Conservation (phyloP, 2,113 vertebrate genomes). For the Hystrix cristata region DNA sequence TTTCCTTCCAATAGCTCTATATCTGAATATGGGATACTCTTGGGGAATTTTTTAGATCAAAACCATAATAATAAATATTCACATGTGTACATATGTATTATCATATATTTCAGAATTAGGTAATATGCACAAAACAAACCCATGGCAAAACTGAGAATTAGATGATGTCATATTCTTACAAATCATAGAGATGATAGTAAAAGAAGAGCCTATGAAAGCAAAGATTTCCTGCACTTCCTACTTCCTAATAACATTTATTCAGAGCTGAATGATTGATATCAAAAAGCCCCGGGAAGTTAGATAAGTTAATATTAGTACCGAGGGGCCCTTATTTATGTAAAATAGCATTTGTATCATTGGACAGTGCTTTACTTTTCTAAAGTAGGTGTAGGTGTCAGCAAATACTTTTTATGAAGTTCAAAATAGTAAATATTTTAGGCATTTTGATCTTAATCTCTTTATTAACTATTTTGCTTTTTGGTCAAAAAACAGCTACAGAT, state of each 20-base stretch:
- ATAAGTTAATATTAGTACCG: not conserved
- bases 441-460: not conserved
- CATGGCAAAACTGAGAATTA: not conserved
- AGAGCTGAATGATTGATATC: not conserved
- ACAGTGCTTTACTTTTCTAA: not conserved
- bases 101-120: not conserved
- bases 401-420: not conserved
- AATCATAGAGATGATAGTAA: not conserved
- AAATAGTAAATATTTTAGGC: not conserved
- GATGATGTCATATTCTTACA: not conserved
- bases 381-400: not conserved
- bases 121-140: not conserved
- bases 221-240: not conserved
- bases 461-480: not conserved
- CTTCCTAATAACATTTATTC: not conserved
- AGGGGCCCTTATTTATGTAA: not conserved
- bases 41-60: not conserved
- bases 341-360: not conserved
- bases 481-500: not conserved
- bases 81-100: not conserved
- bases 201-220: not conserved
- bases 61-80: not conserved
- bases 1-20: not conserved
- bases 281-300: not conserved
- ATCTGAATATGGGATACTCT: not conserved